Percentiles rank a stretch among this genome's conserved stretches.
Evolutionary conservation across 1,140 invertebrate species (phyloP).

Genomic region (Odontomachus brunneus): DNA sequence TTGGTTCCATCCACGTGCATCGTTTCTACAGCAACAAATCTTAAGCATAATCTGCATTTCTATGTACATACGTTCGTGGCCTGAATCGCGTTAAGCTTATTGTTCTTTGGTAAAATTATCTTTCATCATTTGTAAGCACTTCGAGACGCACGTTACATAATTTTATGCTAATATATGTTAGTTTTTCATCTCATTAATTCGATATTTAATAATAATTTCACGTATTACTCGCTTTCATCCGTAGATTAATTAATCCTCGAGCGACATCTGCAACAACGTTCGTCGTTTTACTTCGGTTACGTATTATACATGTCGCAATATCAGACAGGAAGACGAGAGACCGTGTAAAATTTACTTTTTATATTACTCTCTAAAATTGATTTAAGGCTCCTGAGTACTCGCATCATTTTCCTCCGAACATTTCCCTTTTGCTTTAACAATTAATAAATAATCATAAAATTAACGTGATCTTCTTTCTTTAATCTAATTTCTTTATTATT

Average conservation of each 20-base stretch:
- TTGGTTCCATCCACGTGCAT: neutral
- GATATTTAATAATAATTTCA: neutral
- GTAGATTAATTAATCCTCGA: too few species aligned
- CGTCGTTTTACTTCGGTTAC: neutral
- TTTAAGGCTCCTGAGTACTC: too few species aligned
- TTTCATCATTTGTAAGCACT: slow-evolving; percentile 3
- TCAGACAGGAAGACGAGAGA: slow-evolving; percentile 50
- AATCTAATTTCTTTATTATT: too few species aligned
- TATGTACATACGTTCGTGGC: slow-evolving; percentile 4
- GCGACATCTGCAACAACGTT: too few species aligned
- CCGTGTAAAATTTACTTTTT: slow-evolving; percentile 21
- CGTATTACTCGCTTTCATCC: too few species aligned
- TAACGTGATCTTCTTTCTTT: too few species aligned
- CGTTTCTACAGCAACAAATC: neutral
- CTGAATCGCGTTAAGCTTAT: slow-evolving; percentile 25
- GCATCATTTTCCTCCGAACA: too few species aligned
- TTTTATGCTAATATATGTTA: neutral
- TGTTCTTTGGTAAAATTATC: slow-evolving; percentile 45
- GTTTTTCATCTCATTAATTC: neutral
- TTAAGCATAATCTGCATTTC: slow-evolving; percentile 6
- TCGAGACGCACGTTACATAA: neutral
- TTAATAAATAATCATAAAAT: too few species aligned
- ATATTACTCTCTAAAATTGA: slow-evolving; percentile 29
- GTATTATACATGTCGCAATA: slow-evolving; percentile 9
- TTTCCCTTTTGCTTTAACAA: too few species aligned